Evolutionary conservation across 2,888 invertebrate genomes (phyloP).

Genomic region (Amphiduros pacificus): DNA sequence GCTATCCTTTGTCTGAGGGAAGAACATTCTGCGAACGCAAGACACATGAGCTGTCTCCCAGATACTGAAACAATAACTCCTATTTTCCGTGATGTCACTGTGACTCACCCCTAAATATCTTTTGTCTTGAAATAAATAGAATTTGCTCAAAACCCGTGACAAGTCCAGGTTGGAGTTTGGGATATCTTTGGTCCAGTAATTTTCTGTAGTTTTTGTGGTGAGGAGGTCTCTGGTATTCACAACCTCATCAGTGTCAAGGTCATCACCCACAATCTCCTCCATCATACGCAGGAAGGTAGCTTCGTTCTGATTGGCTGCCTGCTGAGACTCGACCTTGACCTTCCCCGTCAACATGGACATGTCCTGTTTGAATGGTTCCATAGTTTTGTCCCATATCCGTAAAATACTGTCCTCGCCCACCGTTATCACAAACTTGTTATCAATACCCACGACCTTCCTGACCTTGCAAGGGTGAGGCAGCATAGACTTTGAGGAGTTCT

Average conservation of each 20-base stretch:
- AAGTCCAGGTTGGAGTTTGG: background rate
- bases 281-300: slow-evolving; percentile 9
- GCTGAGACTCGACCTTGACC: slow-evolving; percentile 18
- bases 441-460: slow-evolving; percentile 9
- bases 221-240: slow-evolving; percentile 3
- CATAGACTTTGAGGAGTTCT: background rate
- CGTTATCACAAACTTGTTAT: slow-evolving; percentile 29
- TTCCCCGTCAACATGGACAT: slow-evolving; percentile 26
- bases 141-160: slow-evolving; percentile 3
- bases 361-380: slow-evolving; percentile 24
- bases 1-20: slow-evolving; percentile 2
- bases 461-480: slow-evolving; percentile 21
- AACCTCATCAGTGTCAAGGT: no score
- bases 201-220: slow-evolving; percentile 16
- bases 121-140: slow-evolving; percentile 3
- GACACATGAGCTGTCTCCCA: slow-evolving; percentile 21
- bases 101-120: slow-evolving; percentile 21
- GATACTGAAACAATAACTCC: slow-evolving; percentile 9
- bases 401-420: slow-evolving; percentile 38
- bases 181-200: slow-evolving; percentile 24
- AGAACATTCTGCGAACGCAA: slow-evolving; percentile 23
- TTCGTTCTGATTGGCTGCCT: background rate
- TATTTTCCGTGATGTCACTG: background rate
- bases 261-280: slow-evolving; percentile 7
- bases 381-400: slow-evolving; percentile 38